Conservation (phyloP, 64 coral and sea anemone species). For the Actinia tenebrosa region DNA sequence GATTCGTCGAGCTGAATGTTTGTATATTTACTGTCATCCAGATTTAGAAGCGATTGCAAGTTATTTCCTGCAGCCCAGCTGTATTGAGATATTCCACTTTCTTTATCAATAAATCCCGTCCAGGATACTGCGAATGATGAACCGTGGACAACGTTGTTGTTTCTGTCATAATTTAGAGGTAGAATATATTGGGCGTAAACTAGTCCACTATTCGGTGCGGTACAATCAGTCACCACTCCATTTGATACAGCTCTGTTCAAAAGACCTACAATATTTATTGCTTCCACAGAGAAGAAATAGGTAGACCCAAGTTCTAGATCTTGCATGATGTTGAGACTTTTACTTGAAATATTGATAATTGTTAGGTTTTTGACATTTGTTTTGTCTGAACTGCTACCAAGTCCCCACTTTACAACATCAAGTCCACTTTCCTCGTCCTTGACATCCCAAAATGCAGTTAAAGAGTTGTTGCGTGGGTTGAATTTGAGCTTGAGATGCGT, state of each 20-base stretch:
- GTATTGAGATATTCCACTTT: slow-evolving; percentile 65
- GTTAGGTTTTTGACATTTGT: slow-evolving; percentile 58
- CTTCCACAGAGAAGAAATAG: slow-evolving; percentile 65
- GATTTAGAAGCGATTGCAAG: slow-evolving; percentile 17
- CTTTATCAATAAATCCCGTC: slow-evolving; percentile 81
- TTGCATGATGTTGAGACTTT: neutral
- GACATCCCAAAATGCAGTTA: slow-evolving; percentile 59
- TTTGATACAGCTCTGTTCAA: slow-evolving; percentile 67
- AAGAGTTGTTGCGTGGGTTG: slow-evolving; percentile 44
- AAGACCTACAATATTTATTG: slow-evolving; percentile 37
- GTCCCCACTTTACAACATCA: slow-evolving; percentile 51
- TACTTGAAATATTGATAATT: neutral
- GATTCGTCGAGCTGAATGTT: slow-evolving; percentile 34
- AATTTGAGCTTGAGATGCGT: slow-evolving; percentile 49
- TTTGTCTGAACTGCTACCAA: slow-evolving; percentile 52
- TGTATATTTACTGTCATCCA: slow-evolving; percentile 37
- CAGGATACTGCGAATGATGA: slow-evolving; percentile 70
- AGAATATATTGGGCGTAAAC: slow-evolving; percentile 72
- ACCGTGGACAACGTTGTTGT: slow-evolving; percentile 61
- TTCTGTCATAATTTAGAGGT: slow-evolving; percentile 78
- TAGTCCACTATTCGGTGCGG: slow-evolving; percentile 52
- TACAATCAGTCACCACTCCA: slow-evolving; percentile 81
- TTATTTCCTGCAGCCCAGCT: slow-evolving; percentile 76
- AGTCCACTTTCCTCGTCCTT: slow-evolving; percentile 71
- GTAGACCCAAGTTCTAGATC: slow-evolving; percentile 54